Base-by-base conservation (phyloP, 2,113 vertebrate species). In the Numenius arquata region DNA sequence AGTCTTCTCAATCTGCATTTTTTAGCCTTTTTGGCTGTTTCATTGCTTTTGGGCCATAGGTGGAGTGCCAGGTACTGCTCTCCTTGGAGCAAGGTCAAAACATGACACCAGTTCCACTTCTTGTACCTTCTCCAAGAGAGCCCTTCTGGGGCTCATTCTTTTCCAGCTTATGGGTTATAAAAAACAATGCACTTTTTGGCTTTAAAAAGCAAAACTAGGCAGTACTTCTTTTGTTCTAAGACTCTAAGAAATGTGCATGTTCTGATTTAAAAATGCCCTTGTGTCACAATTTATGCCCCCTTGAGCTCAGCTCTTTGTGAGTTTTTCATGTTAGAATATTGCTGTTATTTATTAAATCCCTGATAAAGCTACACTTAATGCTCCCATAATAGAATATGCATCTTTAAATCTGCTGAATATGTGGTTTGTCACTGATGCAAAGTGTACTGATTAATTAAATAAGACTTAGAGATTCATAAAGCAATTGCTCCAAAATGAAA, bases 361-460 rank as follows among this genome's bases (percentile, higher is more conserved):
- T 53, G 62, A 84, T 95, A 92, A 89, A 95, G 55, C 91, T 45
- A 30, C 67, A 55, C 74, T 85, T 93, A 89, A 94, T 84, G 93
- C 79, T 95, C 52, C 63, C 48, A 12, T 93, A 91, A 96, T 76
- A 85, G 84, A 79, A 84, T 63, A 23, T 47, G 52, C 90, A 86
- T 93, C 93, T 94, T 79, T 65, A 74, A 94, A 93, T 89, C 79
- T 94, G 95, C 94, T 96, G 94, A 91, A 47, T 87, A 36, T 43
- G 91, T 65, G 18, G 62, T 86, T 94, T 91, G 93, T 90, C 87
- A 90, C 84, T 48, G 90, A 89, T 88, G 94, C 93, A 95, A 83
- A 92, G 58, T 91, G 89, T 66, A 40, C 76, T 91, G 92, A 95
- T 97, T 96, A 97, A 97, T 97, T 96, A 97, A 96, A 96, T 93